Conservation (phyloP, 1,140 invertebrate species). For the Rhopalosiphum padi region DNA sequence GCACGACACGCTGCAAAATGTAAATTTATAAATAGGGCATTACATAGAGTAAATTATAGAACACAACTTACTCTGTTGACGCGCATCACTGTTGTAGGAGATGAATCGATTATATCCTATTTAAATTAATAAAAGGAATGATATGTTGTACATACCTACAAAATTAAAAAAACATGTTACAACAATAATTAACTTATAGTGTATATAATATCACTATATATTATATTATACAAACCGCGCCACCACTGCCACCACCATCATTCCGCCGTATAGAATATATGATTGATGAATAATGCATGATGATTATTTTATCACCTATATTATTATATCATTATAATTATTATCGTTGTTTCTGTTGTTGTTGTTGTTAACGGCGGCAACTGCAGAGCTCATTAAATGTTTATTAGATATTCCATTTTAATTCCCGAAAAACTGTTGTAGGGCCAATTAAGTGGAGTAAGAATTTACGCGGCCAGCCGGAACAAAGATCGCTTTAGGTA, state of each 20-base stretch:
- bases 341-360: background rate
- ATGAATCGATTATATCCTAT: too few species aligned
- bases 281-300: slow-evolving; percentile 39
- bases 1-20: background rate
- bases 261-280: background rate
- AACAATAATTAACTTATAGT: slow-evolving; percentile 1
- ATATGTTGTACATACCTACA: background rate
- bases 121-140: background rate
- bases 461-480: slow-evolving; percentile 50
- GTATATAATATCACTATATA: background rate
- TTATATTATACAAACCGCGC: background rate
- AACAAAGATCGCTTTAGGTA: slow-evolving; percentile 53
- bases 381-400: slow-evolving; percentile 26
- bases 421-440: slow-evolving; percentile 32
- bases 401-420: slow-evolving; percentile 45
- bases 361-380: background rate
- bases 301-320: slow-evolving; percentile 23
- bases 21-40: background rate
- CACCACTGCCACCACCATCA: background rate
- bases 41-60: too few species aligned
- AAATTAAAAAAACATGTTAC: background rate
- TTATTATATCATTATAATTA: slow-evolving; percentile 21
- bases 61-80: too few species aligned
- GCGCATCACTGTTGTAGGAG: too few species aligned
- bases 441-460: slow-evolving; percentile 42